phyloP scores from a whole-genome alignment of 1,140 invertebrate species.

The Macrocentrus cingulum region DNA sequence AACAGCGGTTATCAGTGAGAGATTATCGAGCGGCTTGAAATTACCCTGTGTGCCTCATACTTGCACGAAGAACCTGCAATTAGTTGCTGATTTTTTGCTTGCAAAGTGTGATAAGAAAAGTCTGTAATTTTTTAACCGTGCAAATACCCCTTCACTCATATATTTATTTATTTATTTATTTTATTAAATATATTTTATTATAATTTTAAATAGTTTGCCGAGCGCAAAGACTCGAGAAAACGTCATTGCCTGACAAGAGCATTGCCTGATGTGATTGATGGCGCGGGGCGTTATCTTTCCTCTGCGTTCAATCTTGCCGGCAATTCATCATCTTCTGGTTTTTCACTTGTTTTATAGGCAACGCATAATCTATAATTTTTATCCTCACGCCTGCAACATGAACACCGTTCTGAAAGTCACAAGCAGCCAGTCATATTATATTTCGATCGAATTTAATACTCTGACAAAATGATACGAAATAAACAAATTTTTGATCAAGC shows the following conservation, averaged over 20 bases:
- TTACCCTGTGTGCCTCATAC: conserved; percentile 6
- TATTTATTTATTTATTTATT: too few species aligned
- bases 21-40: conserved; percentile 25
- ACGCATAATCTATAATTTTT: conserved; percentile 61
- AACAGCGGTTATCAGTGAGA: conserved; percentile 28
- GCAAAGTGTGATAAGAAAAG: conserved; percentile 3
- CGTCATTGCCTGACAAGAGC: conserved; percentile 52
- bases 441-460: not conserved
- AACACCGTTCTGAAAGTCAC: too few species aligned
- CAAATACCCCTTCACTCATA: too few species aligned
- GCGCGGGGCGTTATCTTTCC: conserved; percentile 54
- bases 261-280: conserved; percentile 59
- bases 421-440: conserved; percentile 30
- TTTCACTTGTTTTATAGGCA: conserved; percentile 61
- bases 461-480: too few species aligned
- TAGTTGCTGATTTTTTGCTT: conserved; percentile 16
- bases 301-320: conserved; percentile 38
- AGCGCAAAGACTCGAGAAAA: conserved; percentile 35
- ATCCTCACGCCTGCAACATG: too few species aligned
- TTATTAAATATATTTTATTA: too few species aligned
- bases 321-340: conserved; percentile 60
- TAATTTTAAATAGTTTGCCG: too few species aligned
- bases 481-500: too few species aligned
- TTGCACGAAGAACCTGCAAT: conserved; percentile 4
- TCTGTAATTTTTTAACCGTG: conserved; percentile 2